Evolutionary conservation across 2,888 invertebrate species (phyloP).

Genomic region (Amblyjoppa fuscipennis): DNA sequence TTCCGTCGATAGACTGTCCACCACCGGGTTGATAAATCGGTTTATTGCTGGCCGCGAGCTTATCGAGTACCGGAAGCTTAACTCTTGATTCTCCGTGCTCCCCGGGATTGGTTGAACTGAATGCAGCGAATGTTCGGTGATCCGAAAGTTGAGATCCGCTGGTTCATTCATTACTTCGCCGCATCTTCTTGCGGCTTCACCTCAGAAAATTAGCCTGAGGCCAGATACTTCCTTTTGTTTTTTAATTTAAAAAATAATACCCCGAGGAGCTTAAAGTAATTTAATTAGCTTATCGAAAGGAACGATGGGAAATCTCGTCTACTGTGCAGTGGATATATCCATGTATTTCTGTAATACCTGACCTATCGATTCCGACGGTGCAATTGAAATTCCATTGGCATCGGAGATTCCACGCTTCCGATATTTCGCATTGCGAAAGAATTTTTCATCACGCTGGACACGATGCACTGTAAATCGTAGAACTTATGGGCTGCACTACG

Average conservation of each 20-base stretch:
- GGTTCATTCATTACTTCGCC: not conserved
- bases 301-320: not conserved
- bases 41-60: slow-evolving; percentile 4
- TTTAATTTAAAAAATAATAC: not conserved
- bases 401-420: slow-evolving; percentile 34
- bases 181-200: not conserved
- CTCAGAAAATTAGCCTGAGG: not conserved
- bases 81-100: slow-evolving; percentile 11
- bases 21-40: slow-evolving; percentile 35
- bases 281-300: slow-evolving; percentile 8
- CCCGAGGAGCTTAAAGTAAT: slow-evolving; percentile 24
- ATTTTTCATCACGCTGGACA: slow-evolving; percentile 64
- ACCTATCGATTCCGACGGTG: slow-evolving; percentile 24
- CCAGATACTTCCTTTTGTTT: not conserved
- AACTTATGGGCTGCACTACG: not conserved
- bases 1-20: slow-evolving; percentile 34
- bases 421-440: slow-evolving; percentile 52
- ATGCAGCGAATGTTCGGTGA: slow-evolving; percentile 1
- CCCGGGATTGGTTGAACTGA: not conserved
- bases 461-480: slow-evolving; percentile 17
- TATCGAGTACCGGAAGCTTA: slow-evolving; percentile 33
- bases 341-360: slow-evolving; percentile 17
- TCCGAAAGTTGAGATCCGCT: not conserved
- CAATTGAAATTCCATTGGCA: slow-evolving; percentile 59
- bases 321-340: not conserved